Evolutionary conservation across 64 coral and sea anemone species (phyloP).

Genomic region (Exaiptasia diaphana): DNA sequence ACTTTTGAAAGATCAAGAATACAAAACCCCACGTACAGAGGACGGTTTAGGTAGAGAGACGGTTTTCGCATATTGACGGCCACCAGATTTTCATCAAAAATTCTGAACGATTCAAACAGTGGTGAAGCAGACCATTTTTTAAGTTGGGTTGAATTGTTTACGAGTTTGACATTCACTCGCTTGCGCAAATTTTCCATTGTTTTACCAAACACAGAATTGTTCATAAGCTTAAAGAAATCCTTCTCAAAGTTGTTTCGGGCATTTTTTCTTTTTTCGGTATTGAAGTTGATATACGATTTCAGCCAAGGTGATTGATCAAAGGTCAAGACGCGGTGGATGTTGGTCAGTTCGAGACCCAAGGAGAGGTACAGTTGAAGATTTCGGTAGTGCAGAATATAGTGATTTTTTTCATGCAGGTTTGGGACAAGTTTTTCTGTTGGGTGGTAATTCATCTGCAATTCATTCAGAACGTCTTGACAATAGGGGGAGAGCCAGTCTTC

Average conservation of each 20-base stretch:
- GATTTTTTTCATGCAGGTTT: no score
- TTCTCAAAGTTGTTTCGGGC: no score
- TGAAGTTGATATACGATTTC: background rate
- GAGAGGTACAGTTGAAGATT: constrained; percentile 12
- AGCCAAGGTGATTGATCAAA: background rate
- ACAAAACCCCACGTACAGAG: background rate
- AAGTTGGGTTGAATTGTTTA: background rate
- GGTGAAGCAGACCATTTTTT: background rate
- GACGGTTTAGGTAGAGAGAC: background rate
- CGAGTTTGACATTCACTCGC: constrained; percentile 1
- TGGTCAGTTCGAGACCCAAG: background rate
- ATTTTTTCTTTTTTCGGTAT: background rate
- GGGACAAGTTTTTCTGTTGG: background rate
- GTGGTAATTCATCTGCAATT: background rate
- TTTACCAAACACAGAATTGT: background rate
- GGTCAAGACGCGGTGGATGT: background rate
- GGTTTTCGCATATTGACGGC: background rate
- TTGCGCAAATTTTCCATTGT: constrained; percentile 16
- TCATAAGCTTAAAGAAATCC: no score
- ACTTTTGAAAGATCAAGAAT: background rate
- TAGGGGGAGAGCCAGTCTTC: background rate
- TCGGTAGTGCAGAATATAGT: constrained; percentile 21
- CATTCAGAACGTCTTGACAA: background rate
- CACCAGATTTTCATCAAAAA: background rate
- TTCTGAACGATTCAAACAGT: background rate